phyloP scores from a whole-genome alignment of 1,140 invertebrate species.

The Conus ventricosus region DNA sequence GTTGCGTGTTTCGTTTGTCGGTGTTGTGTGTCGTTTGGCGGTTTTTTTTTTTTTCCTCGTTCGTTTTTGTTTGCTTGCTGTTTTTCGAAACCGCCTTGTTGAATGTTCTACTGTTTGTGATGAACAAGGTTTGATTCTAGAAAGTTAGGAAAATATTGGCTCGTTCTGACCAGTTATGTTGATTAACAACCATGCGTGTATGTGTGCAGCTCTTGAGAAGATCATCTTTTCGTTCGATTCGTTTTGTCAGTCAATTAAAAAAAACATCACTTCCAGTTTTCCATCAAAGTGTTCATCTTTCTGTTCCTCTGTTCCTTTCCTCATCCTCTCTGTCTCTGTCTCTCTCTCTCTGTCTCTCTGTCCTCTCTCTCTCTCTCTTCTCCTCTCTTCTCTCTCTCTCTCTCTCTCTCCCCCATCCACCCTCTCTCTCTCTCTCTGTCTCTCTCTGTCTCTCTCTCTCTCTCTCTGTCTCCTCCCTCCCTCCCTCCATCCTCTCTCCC shows the following conservation, averaged over 20 bases:
- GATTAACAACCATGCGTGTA: too few species aligned
- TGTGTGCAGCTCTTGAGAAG: too few species aligned
- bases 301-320: constrained; percentile 18
- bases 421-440: background rate
- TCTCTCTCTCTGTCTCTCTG: background rate
- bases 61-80: too few species aligned
- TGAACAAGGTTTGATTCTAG: too few species aligned
- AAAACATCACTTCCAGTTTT: too few species aligned
- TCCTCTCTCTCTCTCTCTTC: background rate
- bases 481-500: background rate
- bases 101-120: background rate
- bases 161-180: too few species aligned
- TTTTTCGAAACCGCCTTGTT: too few species aligned
- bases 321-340: background rate
- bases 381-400: too few species aligned
- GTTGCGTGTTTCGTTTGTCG: too few species aligned
- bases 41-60: background rate
- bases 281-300: background rate
- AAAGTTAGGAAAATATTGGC: too few species aligned
- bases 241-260: background rate
- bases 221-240: background rate
- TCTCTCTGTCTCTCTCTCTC: too few species aligned
- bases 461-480: too few species aligned
- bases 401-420: background rate
- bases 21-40: background rate